Percentiles rank a stretch among this genome's conserved stretches.
phyloP scores from a whole-genome alignment of 2,113 vertebrate genomes.

The pig (Sus scrofa) region DNA sequence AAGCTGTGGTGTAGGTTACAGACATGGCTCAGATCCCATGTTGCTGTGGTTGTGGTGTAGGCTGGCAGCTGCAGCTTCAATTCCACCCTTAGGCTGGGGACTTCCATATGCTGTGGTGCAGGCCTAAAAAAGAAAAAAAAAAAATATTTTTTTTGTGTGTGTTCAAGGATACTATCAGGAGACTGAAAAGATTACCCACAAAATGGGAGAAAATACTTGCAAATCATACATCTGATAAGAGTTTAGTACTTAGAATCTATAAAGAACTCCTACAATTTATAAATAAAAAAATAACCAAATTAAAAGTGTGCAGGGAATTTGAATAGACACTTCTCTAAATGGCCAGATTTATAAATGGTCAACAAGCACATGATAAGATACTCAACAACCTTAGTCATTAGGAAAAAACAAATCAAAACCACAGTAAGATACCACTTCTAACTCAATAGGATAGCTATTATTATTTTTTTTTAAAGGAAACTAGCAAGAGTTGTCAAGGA shows the following conservation, averaged over 20 bases:
- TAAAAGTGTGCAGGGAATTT: not conserved
- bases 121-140: too few species aligned
- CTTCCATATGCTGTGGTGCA: too few species aligned
- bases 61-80: too few species aligned
- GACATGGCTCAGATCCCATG: too few species aligned
- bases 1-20: too few species aligned
- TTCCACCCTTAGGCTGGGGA: too few species aligned
- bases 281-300: not conserved
- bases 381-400: not conserved
- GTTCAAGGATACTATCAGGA: not conserved
- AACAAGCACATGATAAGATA: not conserved
- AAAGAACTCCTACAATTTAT: not conserved
- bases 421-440: not conserved
- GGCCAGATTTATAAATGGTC: not conserved
- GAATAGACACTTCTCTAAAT: not conserved
- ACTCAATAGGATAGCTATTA: not conserved
- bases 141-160: not conserved
- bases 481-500: not conserved
- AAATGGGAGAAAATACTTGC: not conserved
- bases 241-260: not conserved
- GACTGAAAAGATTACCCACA: not conserved
- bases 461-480: not conserved
- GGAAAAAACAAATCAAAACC: not conserved
- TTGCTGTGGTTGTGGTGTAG: too few species aligned
- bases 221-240: not conserved